Percentiles rank a stretch among this genome's conserved stretches.
Conservation (phyloP, 2,888 invertebrate species). For the Polymixis flavicincta region DNA sequence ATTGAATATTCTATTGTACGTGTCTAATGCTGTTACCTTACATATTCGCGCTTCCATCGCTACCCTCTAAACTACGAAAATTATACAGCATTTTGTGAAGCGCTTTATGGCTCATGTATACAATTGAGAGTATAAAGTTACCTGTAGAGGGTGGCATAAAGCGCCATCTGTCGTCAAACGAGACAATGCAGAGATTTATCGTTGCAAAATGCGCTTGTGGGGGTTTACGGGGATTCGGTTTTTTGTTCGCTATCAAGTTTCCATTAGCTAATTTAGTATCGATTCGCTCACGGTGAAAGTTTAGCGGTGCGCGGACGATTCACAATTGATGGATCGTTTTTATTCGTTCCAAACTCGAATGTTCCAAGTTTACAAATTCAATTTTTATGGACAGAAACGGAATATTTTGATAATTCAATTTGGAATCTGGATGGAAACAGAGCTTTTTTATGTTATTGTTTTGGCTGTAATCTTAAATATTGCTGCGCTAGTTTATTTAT, state of each 20-base stretch:
- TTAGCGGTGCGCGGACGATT: slow-evolving; percentile 76
- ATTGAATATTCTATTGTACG: slow-evolving; percentile 87
- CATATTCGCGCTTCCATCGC: slow-evolving; percentile 66
- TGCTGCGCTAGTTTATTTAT: slow-evolving; percentile 2
- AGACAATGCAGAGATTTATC: slow-evolving; percentile 87
- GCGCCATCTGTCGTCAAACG: slow-evolving; percentile 86
- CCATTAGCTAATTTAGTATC: slow-evolving; percentile 90
- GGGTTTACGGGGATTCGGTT: slow-evolving; percentile 84
- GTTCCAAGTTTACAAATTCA: slow-evolving; percentile 81
- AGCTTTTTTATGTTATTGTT: slow-evolving; percentile 55
- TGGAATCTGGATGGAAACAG: slow-evolving; percentile 60
- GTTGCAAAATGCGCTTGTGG: slow-evolving; percentile 85
- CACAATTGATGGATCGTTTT: slow-evolving; percentile 88
- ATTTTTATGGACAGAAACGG: slow-evolving; percentile 82
- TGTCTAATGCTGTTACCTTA: slow-evolving; percentile 84
- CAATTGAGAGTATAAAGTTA: slow-evolving; percentile 81
- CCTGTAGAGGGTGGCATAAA: slow-evolving; percentile 80
- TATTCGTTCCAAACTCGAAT: slow-evolving; percentile 83
- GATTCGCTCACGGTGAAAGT: slow-evolving; percentile 81
- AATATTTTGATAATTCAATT: slow-evolving; percentile 77
- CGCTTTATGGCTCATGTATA: slow-evolving; percentile 66
- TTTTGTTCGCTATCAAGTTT: slow-evolving; percentile 89
- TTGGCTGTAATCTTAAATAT: slow-evolving; percentile 24
- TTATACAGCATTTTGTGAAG: slow-evolving; percentile 56
- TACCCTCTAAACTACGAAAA: slow-evolving; percentile 23